Conservation (phyloP, 2,797 vertebrate genomes). For the Manis pentadactyla region DNA sequence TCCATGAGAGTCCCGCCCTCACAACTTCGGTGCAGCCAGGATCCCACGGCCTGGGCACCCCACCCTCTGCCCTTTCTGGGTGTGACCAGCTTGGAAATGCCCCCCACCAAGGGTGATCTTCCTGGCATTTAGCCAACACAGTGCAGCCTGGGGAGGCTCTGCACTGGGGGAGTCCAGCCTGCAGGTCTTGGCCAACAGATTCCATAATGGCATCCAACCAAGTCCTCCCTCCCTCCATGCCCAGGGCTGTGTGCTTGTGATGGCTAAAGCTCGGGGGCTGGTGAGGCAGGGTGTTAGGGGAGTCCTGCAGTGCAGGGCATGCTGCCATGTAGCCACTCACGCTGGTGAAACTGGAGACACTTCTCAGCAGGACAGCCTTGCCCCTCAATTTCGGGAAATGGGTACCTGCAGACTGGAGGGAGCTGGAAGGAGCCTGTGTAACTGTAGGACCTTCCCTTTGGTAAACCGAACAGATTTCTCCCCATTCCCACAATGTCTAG, state of each 20-base stretch:
- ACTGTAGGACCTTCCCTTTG: neutral
- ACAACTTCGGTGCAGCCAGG: neutral
- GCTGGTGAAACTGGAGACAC: neutral
- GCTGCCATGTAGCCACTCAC: neutral
- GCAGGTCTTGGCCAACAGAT: neutral
- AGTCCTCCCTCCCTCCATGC: neutral
- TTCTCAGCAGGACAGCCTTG: neutral
- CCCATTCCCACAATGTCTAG: neutral
- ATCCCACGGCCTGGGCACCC: neutral
- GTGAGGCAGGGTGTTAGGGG: neutral
- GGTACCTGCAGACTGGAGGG: neutral
- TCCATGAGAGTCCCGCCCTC: neutral
- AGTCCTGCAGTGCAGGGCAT: neutral
- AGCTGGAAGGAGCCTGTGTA: neutral
- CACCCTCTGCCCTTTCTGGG: neutral
- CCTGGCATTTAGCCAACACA: neutral
- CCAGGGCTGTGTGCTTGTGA: neutral
- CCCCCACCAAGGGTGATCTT: neutral
- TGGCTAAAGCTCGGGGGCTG: too few species aligned
- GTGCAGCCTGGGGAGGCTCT: neutral
- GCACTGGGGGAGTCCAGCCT: neutral
- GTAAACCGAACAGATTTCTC: neutral
- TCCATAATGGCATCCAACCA: neutral
- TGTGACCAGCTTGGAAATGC: neutral
- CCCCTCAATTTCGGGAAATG: neutral